Percentiles rank a stretch among this genome's conserved stretches.
Evolutionary conservation across 2,113 vertebrate species (phyloP).

Genomic region (Heterochromis multidens): DNA sequence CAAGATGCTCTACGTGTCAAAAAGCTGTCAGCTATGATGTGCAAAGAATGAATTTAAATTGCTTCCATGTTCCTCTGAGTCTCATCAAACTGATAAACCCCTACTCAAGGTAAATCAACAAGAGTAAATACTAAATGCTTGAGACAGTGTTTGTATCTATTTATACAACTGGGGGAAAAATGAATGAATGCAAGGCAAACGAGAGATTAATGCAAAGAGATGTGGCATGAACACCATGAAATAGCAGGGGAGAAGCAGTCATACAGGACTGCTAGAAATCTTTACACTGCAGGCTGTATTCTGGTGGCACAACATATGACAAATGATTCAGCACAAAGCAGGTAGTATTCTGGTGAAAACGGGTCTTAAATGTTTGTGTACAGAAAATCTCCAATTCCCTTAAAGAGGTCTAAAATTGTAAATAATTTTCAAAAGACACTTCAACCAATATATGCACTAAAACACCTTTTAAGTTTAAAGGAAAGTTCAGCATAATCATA

Average conservation of each 20-base stretch:
- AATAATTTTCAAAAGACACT: neutral
- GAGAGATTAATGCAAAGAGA: slow-evolving; percentile 16
- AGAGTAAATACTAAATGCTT: neutral
- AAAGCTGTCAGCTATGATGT: neutral
- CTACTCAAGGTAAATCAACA: neutral
- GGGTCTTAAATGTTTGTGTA: neutral
- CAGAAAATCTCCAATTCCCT: neutral
- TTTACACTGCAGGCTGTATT: neutral
- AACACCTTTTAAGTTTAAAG: neutral
- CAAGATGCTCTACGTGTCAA: neutral
- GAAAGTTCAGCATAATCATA: neutral
- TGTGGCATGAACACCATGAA: neutral
- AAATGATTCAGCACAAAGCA: neutral
- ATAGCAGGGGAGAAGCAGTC: neutral
- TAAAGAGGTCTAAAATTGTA: neutral
- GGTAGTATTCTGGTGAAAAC: neutral
- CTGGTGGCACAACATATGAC: neutral
- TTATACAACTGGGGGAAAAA: neutral
- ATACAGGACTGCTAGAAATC: neutral
- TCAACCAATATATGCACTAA: neutral
- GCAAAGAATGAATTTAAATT: slow-evolving; percentile 14
- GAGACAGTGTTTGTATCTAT: slow-evolving; percentile 2
- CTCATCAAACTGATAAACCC: neutral
- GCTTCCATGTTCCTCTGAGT: neutral
- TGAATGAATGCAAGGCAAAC: slow-evolving; percentile 1